phyloP scores from a whole-genome alignment of 2,797 vertebrate species.

The Pristis pectinata region DNA sequence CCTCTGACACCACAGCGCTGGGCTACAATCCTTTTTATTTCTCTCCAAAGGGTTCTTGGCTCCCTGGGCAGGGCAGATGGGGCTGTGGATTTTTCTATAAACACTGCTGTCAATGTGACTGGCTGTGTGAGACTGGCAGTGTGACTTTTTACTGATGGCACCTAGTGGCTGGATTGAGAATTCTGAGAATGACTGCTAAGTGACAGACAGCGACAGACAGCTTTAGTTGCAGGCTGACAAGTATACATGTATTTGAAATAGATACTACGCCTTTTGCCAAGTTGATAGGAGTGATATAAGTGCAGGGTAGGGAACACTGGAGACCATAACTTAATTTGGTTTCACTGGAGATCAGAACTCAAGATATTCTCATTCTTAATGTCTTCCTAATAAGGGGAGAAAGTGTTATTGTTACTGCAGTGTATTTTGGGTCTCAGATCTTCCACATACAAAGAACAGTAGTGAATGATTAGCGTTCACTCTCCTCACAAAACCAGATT shows the following conservation, averaged over 20 bases:
- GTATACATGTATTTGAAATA: not conserved
- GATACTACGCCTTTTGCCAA: not conserved
- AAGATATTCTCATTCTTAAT: not conserved
- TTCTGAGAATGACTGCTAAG: not conserved
- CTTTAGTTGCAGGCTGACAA: not conserved
- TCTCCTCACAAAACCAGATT: not conserved
- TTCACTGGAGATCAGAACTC: not conserved
- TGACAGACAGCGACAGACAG: not conserved
- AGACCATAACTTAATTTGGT: not conserved
- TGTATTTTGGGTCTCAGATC: not conserved
- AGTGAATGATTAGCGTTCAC: not conserved
- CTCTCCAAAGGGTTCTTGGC: conserved; percentile 29
- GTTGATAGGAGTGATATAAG: not conserved
- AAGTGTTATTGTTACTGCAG: not conserved
- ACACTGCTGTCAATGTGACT: conserved; percentile 18
- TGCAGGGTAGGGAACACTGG: not conserved
- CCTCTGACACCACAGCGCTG: conserved; percentile 9
- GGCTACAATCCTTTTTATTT: conserved; percentile 22
- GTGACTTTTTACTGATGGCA: conserved; percentile 20
- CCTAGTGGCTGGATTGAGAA: not conserved
- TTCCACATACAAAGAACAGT: not conserved
- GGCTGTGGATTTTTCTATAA: conserved; percentile 34
- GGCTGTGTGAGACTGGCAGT: not conserved
- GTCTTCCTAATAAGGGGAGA: not conserved
- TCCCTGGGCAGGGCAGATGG: conserved; percentile 37